Evolutionary conservation across 2,888 invertebrate species (phyloP).

Genomic region (Cacoxenus indagator): DNA sequence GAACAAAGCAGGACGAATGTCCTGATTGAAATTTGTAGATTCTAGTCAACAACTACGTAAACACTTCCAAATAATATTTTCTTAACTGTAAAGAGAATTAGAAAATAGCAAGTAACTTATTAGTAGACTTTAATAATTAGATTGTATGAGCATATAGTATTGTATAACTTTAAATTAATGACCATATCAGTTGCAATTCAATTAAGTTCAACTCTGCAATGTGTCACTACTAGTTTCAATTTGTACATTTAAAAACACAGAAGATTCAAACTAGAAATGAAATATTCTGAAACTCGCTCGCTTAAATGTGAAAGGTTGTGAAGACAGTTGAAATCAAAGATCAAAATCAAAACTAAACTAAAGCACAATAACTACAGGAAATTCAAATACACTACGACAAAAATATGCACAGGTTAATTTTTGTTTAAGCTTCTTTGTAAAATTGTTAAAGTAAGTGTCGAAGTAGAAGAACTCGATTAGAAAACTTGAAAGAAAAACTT

Average conservation of each 20-base stretch:
- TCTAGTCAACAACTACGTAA: background rate
- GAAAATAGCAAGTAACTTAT: background rate
- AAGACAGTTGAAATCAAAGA: constrained; percentile 34
- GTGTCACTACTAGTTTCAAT: background rate
- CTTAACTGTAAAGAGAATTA: background rate
- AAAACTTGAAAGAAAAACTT: too few relatives aligned
- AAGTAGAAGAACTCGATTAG: background rate
- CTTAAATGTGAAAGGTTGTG: constrained; percentile 70
- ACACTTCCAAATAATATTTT: background rate
- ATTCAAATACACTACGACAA: background rate
- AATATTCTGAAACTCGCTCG: constrained; percentile 60
- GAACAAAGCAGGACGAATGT: background rate
- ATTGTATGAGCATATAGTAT: background rate
- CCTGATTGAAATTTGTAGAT: too few relatives aligned
- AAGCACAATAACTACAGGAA: background rate
- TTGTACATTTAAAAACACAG: constrained; percentile 9
- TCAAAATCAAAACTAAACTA: background rate
- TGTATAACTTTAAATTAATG: background rate
- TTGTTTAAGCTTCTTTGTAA: background rate
- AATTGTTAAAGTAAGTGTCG: background rate
- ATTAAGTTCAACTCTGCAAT: constrained; percentile 20
- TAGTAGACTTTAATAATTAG: background rate
- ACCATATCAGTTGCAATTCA: constrained; percentile 42
- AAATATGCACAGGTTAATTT: background rate
- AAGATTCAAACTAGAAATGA: constrained; percentile 9